Evolutionary conservation across 2,113 vertebrate genomes (phyloP), one percentile per base, ranked within the genome.

Genomic region (Gallinago media): DNA sequence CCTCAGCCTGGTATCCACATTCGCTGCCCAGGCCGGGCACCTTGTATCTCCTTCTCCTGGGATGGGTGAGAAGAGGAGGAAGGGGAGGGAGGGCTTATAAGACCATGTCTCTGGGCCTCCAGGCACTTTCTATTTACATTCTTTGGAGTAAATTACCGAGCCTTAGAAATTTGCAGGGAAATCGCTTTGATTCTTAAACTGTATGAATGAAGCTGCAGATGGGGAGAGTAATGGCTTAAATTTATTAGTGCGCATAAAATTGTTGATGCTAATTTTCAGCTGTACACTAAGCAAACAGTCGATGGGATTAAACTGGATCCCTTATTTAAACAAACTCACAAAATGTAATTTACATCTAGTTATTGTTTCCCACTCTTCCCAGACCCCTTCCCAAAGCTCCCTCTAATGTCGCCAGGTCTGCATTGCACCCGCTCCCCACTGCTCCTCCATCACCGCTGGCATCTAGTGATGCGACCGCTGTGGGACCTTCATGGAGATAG

Each of bases 191-290:
- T 96, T 95, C 95, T 96, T 96, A 94, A 92, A 92, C 88, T 86
- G 17, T 94, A 95, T 87, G 94, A 96, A 96, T 96, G 96, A 94
- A 96, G 95, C 73, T 91, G 94, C 96, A 97, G 96, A 97, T 96
- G 96, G 96, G 91, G 96, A 95, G 94, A 96, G 95, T 95, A 96
- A 97, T 94, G 95, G 96, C 95, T 96, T 94, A 91, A 96, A 96
- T 97, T 96, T 96, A 97, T 97, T 97, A 96, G 94, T 7, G 52
- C 15, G 73, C 94, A 70, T 96, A 96, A 97, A 96, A 97, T 92
- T 92, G 96, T 91, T 94, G 91, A 91, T 96, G 96, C 73, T 96
- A 92, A 94, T 97, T 97, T 97, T 96, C 95, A 96, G 94, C 92
- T 85, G 95, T 96, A 96, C 95, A 94, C 96, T 83, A 84, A 91